Conservation (phyloP, 2,797 vertebrate genomes). For the Anas capensis region DNA sequence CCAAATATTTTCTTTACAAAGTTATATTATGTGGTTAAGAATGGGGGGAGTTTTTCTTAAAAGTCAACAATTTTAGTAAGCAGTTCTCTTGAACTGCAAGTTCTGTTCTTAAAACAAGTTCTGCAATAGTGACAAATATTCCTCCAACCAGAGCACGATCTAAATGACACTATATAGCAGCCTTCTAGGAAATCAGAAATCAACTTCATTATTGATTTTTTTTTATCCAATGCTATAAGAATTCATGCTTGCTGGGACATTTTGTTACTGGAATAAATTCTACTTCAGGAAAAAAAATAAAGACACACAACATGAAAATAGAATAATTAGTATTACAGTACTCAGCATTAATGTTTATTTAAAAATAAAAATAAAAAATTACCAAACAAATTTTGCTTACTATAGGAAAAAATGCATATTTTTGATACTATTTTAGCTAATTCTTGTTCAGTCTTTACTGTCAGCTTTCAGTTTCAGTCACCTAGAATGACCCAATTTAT, state of each 20-base stretch:
- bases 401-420: not conserved
- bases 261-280: not conserved
- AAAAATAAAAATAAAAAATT: too few relatives aligned
- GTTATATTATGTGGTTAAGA: not conserved
- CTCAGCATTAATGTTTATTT: not conserved
- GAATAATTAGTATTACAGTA: not conserved
- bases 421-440: not conserved
- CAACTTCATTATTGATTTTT: not conserved
- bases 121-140: not conserved
- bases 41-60: not conserved
- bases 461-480: not conserved
- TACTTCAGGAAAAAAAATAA: not conserved
- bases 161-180: not conserved
- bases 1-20: not conserved
- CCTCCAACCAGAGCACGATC: not conserved
- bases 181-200: not conserved
- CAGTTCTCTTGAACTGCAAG: not conserved
- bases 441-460: not conserved
- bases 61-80: not conserved
- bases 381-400: too few relatives aligned
- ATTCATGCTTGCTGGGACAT: not conserved
- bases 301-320: not conserved
- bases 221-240: not conserved
- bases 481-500: not conserved
- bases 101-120: not conserved